Conservation (phyloP, 2,797 vertebrate genomes). For the Acanthurus leucopareius region DNA sequence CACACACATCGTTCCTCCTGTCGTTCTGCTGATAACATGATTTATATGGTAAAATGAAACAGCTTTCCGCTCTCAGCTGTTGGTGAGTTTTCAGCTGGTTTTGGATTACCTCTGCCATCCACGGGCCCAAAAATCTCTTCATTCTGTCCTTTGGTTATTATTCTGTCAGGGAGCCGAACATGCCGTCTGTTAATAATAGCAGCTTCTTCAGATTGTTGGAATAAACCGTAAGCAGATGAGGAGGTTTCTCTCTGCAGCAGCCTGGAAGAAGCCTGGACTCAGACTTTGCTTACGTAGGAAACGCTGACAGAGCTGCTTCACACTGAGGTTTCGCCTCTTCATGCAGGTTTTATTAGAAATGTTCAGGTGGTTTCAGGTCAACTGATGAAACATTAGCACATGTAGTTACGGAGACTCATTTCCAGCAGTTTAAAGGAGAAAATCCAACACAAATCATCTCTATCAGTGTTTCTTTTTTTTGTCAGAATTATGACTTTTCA, state of each 20-base stretch:
- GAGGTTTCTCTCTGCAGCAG: background rate
- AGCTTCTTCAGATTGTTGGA: slow-evolving; percentile 1
- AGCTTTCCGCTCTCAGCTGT: background rate
- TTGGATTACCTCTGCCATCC: background rate
- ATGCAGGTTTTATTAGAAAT: background rate
- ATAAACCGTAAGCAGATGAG: slow-evolving; percentile 38
- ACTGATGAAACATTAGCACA: no score
- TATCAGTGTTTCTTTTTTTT: no score
- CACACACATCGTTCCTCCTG: background rate
- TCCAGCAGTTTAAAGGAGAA: no score
- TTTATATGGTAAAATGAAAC: no score
- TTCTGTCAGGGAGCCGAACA: no score
- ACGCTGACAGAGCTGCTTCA: background rate
- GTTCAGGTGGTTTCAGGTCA: background rate
- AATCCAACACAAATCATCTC: no score
- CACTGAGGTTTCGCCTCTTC: background rate
- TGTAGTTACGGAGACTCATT: no score
- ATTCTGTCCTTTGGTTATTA: no score
- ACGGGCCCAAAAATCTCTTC: background rate
- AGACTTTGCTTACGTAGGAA: slow-evolving; percentile 13
- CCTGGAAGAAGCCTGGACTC: background rate
- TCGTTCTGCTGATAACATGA: background rate
- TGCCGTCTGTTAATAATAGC: background rate
- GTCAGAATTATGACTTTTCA: no score
- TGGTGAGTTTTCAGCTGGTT: background rate